Conservation (phyloP, 2,113 vertebrate species). For the Oenanthe oenanthe region DNA sequence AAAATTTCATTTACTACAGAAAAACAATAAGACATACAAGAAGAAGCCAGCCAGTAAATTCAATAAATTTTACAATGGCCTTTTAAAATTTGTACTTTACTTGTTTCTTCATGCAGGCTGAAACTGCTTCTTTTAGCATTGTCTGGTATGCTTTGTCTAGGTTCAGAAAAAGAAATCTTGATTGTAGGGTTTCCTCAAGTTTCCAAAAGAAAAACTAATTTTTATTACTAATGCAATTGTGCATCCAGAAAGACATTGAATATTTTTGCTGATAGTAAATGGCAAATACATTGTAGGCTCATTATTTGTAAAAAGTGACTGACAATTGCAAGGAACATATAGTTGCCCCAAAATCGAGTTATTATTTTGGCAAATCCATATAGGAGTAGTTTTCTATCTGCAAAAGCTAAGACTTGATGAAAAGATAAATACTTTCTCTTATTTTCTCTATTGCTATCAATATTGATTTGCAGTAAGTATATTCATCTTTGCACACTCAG, state of each 20-base stretch:
- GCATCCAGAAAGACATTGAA: not conserved
- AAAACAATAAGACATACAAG: not conserved
- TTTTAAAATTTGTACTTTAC: not conserved
- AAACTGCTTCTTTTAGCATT: not conserved
- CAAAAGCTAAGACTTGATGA: not conserved
- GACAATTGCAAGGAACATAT: not conserved
- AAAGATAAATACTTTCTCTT: not conserved
- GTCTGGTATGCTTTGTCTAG: not conserved
- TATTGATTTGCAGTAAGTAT: not conserved
- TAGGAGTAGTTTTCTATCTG: not conserved
- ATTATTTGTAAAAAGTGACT: not conserved
- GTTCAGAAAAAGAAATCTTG: not conserved
- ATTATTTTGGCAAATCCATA: not conserved
- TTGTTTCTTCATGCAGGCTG: not conserved
- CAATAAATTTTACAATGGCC: not conserved
- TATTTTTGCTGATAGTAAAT: not conserved
- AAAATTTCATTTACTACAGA: not conserved
- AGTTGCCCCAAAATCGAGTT: accelerated
- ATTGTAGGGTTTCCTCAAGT: not conserved
- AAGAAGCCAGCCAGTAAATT: not conserved
- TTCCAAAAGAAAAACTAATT: not conserved
- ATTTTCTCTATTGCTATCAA: not conserved
- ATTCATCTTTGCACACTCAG: not conserved
- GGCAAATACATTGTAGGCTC: not conserved
- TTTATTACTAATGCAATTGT: not conserved